A percentile compares a stretch with the other conserved stretches of the same genome.
Conservation (phyloP, 2,888 invertebrate species). For the Dasysyrphus tricinctus region DNA sequence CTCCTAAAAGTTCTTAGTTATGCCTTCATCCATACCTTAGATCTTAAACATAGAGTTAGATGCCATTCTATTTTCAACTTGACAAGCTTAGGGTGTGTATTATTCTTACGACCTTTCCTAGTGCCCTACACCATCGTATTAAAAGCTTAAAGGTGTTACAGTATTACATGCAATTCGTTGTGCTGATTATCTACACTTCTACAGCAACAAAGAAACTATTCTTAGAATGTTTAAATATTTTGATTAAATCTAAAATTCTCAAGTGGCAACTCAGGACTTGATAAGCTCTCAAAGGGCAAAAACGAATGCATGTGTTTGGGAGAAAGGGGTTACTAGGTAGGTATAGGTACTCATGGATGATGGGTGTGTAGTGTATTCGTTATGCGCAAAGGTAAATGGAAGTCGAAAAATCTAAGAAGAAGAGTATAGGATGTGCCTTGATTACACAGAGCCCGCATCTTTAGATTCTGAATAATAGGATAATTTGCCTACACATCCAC, state of each 20-base stretch:
- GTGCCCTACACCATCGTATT: too few species aligned
- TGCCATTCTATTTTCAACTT: too few species aligned
- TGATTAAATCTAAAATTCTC: neutral
- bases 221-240: neutral
- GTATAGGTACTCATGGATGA: neutral
- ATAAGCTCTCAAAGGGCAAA: constrained; percentile 56
- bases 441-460: constrained; percentile 72
- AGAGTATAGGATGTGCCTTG: constrained; percentile 54
- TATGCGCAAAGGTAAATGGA: constrained; percentile 61
- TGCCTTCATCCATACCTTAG: too few species aligned
- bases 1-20: too few species aligned
- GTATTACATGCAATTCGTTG: neutral
- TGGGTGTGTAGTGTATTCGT: constrained; percentile 6
- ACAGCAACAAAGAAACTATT: neutral
- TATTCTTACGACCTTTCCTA: too few species aligned
- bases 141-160: too few species aligned
- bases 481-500: constrained; percentile 60
- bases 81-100: too few species aligned
- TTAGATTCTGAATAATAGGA: constrained; percentile 69
- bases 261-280: constrained; percentile 11
- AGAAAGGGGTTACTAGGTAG: neutral
- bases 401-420: constrained; percentile 51
- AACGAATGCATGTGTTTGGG: constrained; percentile 8
- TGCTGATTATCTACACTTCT: neutral
- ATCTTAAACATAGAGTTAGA: too few species aligned